Evolutionary conservation across 2,888 invertebrate species (phyloP).

Genomic region (Phalera bucephala): DNA sequence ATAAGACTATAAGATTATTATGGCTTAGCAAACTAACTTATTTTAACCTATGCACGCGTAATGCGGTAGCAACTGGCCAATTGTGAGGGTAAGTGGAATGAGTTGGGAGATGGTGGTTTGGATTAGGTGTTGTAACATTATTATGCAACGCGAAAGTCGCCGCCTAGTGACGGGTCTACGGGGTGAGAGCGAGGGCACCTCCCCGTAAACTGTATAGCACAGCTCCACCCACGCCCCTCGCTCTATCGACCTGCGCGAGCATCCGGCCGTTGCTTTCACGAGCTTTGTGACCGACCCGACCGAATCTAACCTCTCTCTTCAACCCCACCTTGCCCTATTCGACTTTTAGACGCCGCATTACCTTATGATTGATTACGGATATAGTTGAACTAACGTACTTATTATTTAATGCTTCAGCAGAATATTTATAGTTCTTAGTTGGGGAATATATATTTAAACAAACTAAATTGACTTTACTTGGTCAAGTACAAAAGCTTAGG

Average conservation of each 20-base stretch:
- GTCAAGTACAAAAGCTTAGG: too few relatives aligned
- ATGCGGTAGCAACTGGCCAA: not conserved
- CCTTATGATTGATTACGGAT: too few relatives aligned
- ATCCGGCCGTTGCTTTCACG: conserved; percentile 49
- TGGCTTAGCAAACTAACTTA: too few relatives aligned
- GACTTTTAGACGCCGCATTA: too few relatives aligned
- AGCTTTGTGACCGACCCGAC: conserved; percentile 51
- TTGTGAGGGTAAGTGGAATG: not conserved
- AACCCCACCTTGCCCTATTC: conserved; percentile 42
- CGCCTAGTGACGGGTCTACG: conserved; percentile 44
- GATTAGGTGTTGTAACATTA: conserved; percentile 53
- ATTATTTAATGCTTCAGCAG: too few relatives aligned
- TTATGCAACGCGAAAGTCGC: conserved; percentile 65
- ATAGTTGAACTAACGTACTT: too few relatives aligned
- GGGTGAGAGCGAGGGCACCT: conserved; percentile 79
- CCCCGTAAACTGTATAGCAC: conserved; percentile 63
- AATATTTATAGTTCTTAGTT: too few relatives aligned
- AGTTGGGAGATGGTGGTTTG: conserved; percentile 6
- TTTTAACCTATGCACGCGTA: too few relatives aligned
- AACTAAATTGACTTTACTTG: too few relatives aligned
- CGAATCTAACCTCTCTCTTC: conserved; percentile 49
- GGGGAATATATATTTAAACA: too few relatives aligned
- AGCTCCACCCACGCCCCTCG: conserved; percentile 69
- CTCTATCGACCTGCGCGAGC: conserved; percentile 80
- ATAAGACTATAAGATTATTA: too few relatives aligned